Conservation (phyloP, 2,888 invertebrate genomes). For the Leucozona laternaria region DNA sequence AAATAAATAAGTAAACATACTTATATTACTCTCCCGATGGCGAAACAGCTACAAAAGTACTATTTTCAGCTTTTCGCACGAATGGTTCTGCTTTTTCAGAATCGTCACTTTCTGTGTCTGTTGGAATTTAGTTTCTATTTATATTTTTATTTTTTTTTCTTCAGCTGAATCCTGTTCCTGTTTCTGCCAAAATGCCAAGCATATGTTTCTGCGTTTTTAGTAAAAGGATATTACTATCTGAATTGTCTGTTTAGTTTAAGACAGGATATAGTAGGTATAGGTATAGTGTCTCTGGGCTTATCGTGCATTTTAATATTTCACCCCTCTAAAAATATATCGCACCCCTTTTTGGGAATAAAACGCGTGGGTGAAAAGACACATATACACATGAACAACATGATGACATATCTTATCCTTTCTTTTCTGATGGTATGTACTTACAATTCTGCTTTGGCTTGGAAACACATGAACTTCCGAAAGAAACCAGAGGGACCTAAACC, state of each 20-base stretch:
- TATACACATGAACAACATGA: constrained; percentile 20
- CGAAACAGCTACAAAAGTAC: constrained; percentile 17
- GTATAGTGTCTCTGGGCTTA: constrained; percentile 47
- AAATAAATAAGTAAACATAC: constrained; percentile 28
- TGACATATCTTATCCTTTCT: constrained; percentile 60
- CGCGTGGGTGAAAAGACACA: constrained; percentile 33
- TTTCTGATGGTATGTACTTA: constrained; percentile 18
- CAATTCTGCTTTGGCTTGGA: background rate
- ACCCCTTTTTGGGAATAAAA: constrained; percentile 50
- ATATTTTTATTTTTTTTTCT: background rate
- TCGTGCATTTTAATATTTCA: constrained; percentile 64
- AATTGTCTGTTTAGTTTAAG: constrained; percentile 66
- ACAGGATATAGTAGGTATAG: constrained; percentile 21
- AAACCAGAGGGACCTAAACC: background rate
- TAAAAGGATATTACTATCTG: constrained; percentile 39
- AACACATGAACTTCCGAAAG: background rate
- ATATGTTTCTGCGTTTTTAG: constrained; percentile 42
- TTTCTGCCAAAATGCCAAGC: constrained; percentile 16
- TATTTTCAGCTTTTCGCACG: constrained; percentile 52
- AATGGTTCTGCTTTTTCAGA: constrained; percentile 26
- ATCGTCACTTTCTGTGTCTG: constrained; percentile 14
- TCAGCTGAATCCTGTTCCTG: constrained; percentile 16
- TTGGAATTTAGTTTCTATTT: background rate
- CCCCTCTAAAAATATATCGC: constrained; percentile 19
- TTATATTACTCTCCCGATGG: background rate